These are phyloP conservation scores for Oegoconia quadripuncta DNA, from an alignment of 2,888 invertebrate species.

Conservation along the genomic window DNA sequence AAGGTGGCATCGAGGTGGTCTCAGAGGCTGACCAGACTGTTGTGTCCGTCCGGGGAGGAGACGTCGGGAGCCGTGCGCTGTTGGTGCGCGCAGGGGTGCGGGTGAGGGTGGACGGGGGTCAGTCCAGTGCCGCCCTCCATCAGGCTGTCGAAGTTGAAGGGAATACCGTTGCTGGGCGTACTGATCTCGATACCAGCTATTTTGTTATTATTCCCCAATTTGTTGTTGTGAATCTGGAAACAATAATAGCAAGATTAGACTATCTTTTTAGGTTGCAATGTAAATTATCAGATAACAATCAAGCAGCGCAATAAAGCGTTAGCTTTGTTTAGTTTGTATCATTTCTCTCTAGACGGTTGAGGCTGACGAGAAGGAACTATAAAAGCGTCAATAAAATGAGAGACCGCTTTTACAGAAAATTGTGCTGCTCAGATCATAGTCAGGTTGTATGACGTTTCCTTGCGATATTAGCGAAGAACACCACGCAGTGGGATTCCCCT, in stretches of 20 bases:
- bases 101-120: slow-evolving; percentile 85
- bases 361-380: no score
- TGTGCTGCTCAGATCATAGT: no score
- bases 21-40: slow-evolving; percentile 92
- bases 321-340: no score
- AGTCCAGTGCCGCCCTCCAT: slow-evolving; percentile 96
- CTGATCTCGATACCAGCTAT: slow-evolving; percentile 90
- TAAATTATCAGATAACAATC: no score
- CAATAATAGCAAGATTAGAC: background rate
- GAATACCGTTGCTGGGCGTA: slow-evolving; percentile 92
- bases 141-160: slow-evolving; percentile 94
- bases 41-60: slow-evolving; percentile 86
- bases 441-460: no score
- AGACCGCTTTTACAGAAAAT: no score
- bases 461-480: no score
- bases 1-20: slow-evolving; percentile 30
- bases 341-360: no score
- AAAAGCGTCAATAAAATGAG: no score
- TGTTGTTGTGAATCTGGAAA: slow-evolving; percentile 70
- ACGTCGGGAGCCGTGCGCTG: slow-evolving; percentile 85
- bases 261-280: no score
- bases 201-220: slow-evolving; percentile 76
- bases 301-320: no score
- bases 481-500: no score
- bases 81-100: slow-evolving; percentile 87